These are phyloP conservation scores for Synchiropus splendidus DNA, from an alignment of 2,113 vertebrate genomes.

Conservation along the genomic window DNA sequence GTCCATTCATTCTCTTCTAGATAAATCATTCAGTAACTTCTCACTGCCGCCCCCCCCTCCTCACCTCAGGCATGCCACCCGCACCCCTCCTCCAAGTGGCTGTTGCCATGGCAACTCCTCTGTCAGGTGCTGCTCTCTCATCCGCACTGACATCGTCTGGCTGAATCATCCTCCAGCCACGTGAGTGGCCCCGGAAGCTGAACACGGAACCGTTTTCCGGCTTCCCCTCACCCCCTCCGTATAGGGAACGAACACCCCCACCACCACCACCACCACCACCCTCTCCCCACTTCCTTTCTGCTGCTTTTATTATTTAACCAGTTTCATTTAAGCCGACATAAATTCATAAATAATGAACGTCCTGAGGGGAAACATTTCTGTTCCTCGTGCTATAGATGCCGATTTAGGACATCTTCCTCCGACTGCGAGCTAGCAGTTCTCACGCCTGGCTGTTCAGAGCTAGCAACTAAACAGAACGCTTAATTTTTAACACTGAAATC, in stretches of 20 bases:
- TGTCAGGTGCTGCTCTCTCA: conserved; percentile 52
- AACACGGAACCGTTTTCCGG: conserved; percentile 3
- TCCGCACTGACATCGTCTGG: conserved; percentile 41
- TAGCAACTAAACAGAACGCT: too few species aligned
- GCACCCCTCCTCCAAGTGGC: conserved; percentile 6
- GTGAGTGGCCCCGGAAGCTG: conserved; percentile 14
- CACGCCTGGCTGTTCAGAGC: too few species aligned
- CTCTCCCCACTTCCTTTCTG: background rate
- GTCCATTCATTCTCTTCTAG: conserved; percentile 1
- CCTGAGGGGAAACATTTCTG: too few species aligned
- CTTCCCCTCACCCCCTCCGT: background rate
- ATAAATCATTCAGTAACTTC: background rate
- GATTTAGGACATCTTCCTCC: too few species aligned
- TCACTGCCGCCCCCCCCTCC: background rate
- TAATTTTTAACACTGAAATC: too few species aligned
- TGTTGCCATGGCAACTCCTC: conserved; percentile 62
- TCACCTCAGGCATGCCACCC: background rate
- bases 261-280: background rate
- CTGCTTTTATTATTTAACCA: background rate
- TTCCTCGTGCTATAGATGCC: background rate
- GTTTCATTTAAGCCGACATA: too few species aligned
- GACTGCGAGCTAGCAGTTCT: too few species aligned
- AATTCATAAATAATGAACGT: too few species aligned
- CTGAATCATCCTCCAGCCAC: conserved; percentile 44
- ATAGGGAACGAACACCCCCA: background rate